phyloP scores from a whole-genome alignment of 2,113 vertebrate genomes.

The Oryzias curvinotus region DNA sequence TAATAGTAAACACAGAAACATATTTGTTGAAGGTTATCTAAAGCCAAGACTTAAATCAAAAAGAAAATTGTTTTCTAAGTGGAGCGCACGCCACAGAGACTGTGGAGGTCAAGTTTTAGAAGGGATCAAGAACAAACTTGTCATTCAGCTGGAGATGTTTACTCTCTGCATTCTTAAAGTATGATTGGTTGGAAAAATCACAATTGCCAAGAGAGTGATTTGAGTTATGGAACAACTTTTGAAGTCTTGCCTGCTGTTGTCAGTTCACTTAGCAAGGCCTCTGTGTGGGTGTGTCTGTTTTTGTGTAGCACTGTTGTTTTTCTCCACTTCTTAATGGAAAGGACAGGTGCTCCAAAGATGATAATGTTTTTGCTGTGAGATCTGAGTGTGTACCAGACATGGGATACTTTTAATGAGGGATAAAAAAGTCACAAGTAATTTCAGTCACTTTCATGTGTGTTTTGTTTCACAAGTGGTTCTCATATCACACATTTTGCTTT shows the following conservation, averaged over 20 bases:
- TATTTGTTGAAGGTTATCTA: neutral
- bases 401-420: neutral
- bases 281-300: slow-evolving; percentile 5
- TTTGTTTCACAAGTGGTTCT: neutral
- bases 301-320: slow-evolving; percentile 52
- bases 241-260: slow-evolving; percentile 67
- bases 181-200: slow-evolving; percentile 69
- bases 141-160: slow-evolving; percentile 76
- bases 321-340: slow-evolving; percentile 59
- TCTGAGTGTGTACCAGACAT: slow-evolving; percentile 31
- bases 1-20: neutral
- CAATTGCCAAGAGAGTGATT: slow-evolving; percentile 66
- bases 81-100: slow-evolving; percentile 20
- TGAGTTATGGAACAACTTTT: slow-evolving; percentile 72
- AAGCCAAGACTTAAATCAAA: neutral
- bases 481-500: neutral
- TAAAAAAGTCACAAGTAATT: slow-evolving; percentile 5
- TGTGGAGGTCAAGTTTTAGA: slow-evolving; percentile 20
- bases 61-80: neutral
- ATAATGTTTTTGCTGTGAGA: slow-evolving; percentile 45
- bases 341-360: slow-evolving; percentile 53
- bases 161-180: slow-evolving; percentile 60
- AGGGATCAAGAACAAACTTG: slow-evolving; percentile 33
- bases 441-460: neutral
- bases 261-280: slow-evolving; percentile 59